Evolutionary conservation across 2,797 vertebrate genomes (phyloP), one percentile per base, ranked within the genome.

Genomic region (Tarsius wallacei): DNA sequence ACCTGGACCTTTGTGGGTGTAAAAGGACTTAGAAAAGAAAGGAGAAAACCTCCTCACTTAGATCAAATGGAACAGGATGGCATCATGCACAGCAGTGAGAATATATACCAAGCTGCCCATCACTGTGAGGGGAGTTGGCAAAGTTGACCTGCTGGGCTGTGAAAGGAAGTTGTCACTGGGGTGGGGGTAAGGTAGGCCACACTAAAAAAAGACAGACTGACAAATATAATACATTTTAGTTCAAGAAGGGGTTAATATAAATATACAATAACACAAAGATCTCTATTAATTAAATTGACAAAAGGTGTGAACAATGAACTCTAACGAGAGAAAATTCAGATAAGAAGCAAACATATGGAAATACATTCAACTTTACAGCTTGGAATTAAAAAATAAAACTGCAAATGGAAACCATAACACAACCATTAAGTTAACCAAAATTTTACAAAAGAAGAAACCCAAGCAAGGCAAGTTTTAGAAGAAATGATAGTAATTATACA

Each of bases 311-410:
- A 83, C 28, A 82, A 28, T 70, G 61, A 74, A 94, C 77, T 90
- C 66, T 81, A 9, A 81, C 10, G 47, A 70, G 14, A 55, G 2
- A 96, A 93, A 91, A 59, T 47, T 80, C n/a, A 68, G 59, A 66
- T 8, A 83, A 89, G 77, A 96, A 94, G 42, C 26, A 80, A 85
- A 83, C 16, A 59, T 31, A 78, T 42, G 33, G 78, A 83, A 91
- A 74, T 8, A 59, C 21, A 83, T 51, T 66, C 76, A 90, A 53
- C 21, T 59, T 87, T 94, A 78, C 3, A 93, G 70, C 3, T 90
- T 51, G 2, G 22, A 92, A 55, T 63, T 68, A 90, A 91, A 47
- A 93, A 90, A 87, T 31, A 68, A 22, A 93, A 78, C 47, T 82
- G 13, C 14, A 94, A 87, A 70, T 91, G 13, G 82, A 66, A 91